Base-by-base conservation (phyloP, 2,113 vertebrate genomes). In the Abramis brama region DNA sequence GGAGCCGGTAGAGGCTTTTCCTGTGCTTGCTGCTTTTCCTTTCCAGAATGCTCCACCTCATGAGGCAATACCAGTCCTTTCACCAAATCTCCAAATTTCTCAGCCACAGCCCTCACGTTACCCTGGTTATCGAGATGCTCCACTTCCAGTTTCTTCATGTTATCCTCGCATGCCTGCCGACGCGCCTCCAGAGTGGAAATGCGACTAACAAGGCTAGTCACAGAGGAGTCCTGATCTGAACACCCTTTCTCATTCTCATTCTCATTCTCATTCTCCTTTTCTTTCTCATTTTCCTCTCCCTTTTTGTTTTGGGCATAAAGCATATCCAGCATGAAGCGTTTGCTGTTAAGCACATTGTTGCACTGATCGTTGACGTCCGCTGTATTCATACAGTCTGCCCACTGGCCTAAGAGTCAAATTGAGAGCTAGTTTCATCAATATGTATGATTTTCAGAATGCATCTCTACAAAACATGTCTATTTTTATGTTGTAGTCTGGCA, bases 291-390 rank as follows among this genome's bases (percentile, higher is more conserved):
- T 6, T 92, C 91, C 17, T 89, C 91, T 23, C 88, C 80, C 21
- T 96, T 95, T 85, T 95, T 95, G 90, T 93, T 97, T 94, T 98
- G 97, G 79, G 96, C 94, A 88, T 98, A 98, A 89, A 99, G 96
- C 97, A 97, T 98, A 92, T 99, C 98, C 96, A 98, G 93, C 97
- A 98, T 99, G 93, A 98, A 98, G 79, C 95, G 94, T 92, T 97
- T 98, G 92, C 91, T 97, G 90, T 96, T 97, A 92, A 98, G 96
- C 91, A 97, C 96, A 91, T 96, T 96, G 90, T 95, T 96, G 91
- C 97, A 96, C 90, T 96, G 95, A 73, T 97, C 96, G 88, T 95
- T 97, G 89, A 96, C 94, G 85, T 94, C 92, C 23, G 90, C 92
- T 89, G 97, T 96, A 92, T 97, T 96, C 89, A 94, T 91, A 86